Conservation (phyloP, 2,797 vertebrate genomes). For the Typhlichthys eigenmanni region DNA sequence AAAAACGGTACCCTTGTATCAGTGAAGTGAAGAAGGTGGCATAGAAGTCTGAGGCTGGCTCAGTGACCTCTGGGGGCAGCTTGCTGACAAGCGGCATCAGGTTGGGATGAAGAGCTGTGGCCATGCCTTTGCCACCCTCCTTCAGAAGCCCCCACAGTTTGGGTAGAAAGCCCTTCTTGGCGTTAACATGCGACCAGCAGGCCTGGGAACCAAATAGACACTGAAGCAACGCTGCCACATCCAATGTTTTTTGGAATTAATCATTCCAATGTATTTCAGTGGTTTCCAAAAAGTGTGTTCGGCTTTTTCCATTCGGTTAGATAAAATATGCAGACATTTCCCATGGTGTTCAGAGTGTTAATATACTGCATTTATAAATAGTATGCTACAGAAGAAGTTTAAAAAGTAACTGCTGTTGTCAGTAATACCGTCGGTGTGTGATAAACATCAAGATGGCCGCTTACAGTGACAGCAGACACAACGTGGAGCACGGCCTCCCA, state of each 20-base stretch:
- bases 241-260: background rate
- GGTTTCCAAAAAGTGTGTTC: too few relatives aligned
- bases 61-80: constrained; percentile 81
- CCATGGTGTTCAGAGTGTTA: too few relatives aligned
- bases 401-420: too few relatives aligned
- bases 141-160: constrained; percentile 88
- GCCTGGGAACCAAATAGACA: constrained; percentile 74
- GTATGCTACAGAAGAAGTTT: too few relatives aligned
- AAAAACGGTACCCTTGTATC: constrained; percentile 83
- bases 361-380: too few relatives aligned
- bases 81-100: constrained; percentile 94
- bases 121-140: constrained; percentile 90
- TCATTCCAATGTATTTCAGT: too few relatives aligned
- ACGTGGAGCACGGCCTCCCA: constrained; percentile 93
- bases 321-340: background rate
- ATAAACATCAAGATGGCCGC: constrained; percentile 6
- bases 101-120: constrained; percentile 88
- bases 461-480: constrained; percentile 84
- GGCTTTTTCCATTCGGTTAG: background rate
- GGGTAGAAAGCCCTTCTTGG: constrained; percentile 90
- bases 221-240: background rate
- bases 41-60: constrained; percentile 86
- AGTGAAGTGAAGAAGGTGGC: constrained; percentile 85
- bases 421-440: too few relatives aligned
- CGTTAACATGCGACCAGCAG: constrained; percentile 92